Evolutionary conservation across 2,113 vertebrate species (phyloP), one percentile per base, ranked within the genome.

Genomic region (Daphoenositta chrysoptera): DNA sequence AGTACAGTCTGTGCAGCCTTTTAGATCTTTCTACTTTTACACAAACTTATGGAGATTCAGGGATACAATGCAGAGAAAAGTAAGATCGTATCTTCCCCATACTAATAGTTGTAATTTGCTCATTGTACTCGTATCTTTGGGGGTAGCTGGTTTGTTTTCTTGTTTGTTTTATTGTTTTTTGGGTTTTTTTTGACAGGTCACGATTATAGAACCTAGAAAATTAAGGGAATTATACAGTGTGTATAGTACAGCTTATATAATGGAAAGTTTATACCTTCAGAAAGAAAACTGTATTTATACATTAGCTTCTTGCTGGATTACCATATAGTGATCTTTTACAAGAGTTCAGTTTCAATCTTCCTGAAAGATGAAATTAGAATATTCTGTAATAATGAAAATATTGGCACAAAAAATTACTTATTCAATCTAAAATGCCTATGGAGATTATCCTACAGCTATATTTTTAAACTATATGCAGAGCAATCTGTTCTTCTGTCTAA

Each of bases 401-500:
- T 66, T 94, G 57, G 50, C 65, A 89, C 22, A 83, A 94, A 73
- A 81, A 42, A 45, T 84, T 89, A 77, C 68, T 83, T 75, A 68
- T 54, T 94, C 60, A 83, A 28, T 80, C 7, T 65, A 78, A 87
- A 70, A 58, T 66, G 37, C 9, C 69, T 84, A 92, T 90, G 47
- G 35, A 91, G 47, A 64, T 85, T 83, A 80, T 85, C 1, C 87
- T 92, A 54, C 20, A 26, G n/a, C 50, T 76, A 50, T 66, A 48
- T 56, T 85, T 91, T 31, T 82, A 50, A 78, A 83, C 22, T 40
- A 35, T 47, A 45, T 91, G 66, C 23, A 65, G 35, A 73, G 23
- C 37, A 87, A 51, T 86, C 70, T 92, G 23, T 71, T 96, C 72
- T 84, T 87, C 86, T 94, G 58, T 60, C 68, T 93, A 83, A 80